A percentile compares a stretch with the other conserved stretches of the same genome.
phyloP scores from a whole-genome alignment of 2,797 vertebrate species.

The Cephalopachus bancanus region DNA sequence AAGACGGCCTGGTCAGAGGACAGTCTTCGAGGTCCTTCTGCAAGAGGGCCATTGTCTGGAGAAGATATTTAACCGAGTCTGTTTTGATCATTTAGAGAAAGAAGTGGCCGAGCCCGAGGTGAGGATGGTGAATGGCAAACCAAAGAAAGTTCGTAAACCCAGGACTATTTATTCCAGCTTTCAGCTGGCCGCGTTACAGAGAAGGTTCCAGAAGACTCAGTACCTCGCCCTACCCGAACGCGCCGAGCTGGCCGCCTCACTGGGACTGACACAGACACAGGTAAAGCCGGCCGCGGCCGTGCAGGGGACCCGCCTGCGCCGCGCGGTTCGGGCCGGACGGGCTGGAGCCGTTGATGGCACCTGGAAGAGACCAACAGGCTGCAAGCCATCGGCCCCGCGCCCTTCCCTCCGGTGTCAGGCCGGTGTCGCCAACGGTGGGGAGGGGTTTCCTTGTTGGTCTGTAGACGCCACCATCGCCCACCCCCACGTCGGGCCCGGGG shows the following conservation, averaged over 20 bases:
- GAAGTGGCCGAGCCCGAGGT: conserved; percentile 97
- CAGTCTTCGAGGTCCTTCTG: not conserved
- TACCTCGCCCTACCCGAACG: conserved; percentile 98
- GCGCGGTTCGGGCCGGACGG: not conserved
- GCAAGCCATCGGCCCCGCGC: not conserved
- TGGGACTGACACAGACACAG: conserved; percentile 99
- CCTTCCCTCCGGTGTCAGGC: conserved; percentile 25
- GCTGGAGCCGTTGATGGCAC: not conserved
- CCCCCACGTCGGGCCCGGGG: not conserved
- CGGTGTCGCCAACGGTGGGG: not conserved
- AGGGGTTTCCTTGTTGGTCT: not conserved
- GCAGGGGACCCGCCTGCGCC: not conserved
- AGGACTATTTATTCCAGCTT: conserved; percentile 99
- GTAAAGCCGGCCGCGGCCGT: conserved; percentile 85
- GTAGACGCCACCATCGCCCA: not conserved
- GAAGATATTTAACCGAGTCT: conserved; percentile 73
- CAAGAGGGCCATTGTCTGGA: conserved; percentile 41
- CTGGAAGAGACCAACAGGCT: not conserved
- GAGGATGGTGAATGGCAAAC: conserved; percentile 99
- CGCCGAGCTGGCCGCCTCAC: conserved; percentile 97
- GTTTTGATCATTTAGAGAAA: conserved; percentile 92
- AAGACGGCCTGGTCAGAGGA: not conserved
- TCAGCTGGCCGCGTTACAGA: conserved; percentile 97
- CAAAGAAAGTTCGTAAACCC: conserved; percentile 99
- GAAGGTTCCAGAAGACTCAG: conserved; percentile 99